Conservation (phyloP, 37 sponge, comb jelly and placozoan species). For the Aphrocallistes beatrix region DNA sequence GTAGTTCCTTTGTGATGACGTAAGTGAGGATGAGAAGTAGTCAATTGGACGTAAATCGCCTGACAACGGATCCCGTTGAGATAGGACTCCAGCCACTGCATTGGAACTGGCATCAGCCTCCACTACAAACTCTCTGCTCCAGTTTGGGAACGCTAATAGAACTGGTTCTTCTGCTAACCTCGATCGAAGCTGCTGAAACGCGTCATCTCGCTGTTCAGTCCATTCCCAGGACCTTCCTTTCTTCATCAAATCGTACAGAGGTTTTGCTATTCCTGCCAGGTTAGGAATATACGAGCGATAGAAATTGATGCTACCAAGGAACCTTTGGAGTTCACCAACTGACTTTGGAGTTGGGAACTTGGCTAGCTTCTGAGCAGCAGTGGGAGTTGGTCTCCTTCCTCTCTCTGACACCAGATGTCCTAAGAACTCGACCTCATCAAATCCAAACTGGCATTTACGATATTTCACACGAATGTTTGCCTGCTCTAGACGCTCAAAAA, state of each 20-base stretch:
- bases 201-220: background rate
- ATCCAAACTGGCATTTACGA: constrained; percentile 11
- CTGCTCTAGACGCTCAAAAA: background rate
- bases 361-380: background rate
- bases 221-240: constrained; percentile 24
- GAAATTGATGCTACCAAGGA: constrained; percentile 18
- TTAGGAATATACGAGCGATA: constrained; percentile 21
- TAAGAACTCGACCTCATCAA: constrained; percentile 11
- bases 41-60: background rate
- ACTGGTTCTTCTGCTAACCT: background rate
- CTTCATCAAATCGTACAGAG: constrained; percentile 6
- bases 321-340: background rate
- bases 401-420: constrained; percentile 3
- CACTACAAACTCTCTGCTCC: constrained; percentile 1
- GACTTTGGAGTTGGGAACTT: background rate
- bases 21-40: background rate
- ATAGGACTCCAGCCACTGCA: constrained; percentile 11
- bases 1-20: background rate
- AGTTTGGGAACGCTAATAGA: constrained; percentile 25
- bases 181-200: background rate
- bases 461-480: constrained; percentile 22
- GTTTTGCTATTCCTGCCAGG: constrained; percentile 10
- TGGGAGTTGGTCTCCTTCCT: background rate
- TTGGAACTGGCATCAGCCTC: constrained; percentile 34
- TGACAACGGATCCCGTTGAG: background rate